Evolutionary conservation across 2,797 vertebrate species (phyloP).

Genomic region (Pipistrellus pygmaeus): DNA sequence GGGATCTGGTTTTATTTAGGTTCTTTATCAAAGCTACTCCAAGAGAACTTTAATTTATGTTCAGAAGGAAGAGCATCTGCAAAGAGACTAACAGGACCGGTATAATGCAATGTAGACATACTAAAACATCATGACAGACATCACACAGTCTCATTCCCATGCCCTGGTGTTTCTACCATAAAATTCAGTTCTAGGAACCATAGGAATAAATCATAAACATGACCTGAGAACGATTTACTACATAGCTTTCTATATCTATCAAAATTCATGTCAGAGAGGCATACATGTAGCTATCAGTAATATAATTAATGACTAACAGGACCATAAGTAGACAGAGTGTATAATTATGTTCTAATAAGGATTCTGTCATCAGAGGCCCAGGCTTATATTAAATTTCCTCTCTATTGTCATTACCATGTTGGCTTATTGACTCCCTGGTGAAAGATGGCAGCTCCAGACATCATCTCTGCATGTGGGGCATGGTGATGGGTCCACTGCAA

Average conservation of each 20-base stretch:
- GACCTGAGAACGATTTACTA: neutral
- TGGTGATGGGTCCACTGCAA: rapidly evolving
- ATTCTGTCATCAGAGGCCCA: neutral
- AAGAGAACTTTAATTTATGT: constrained; percentile 44
- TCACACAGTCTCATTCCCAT: too few relatives aligned
- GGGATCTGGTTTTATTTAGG: constrained; percentile 32
- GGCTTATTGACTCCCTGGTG: neutral
- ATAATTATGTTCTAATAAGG: neutral
- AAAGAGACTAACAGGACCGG: neutral
- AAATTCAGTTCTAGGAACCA: neutral
- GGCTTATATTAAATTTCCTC: neutral
- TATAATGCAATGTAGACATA: neutral
- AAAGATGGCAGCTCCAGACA: neutral
- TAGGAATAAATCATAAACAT: neutral
- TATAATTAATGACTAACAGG: neutral
- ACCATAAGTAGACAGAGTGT: neutral
- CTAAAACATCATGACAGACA: neutral
- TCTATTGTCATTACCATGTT: neutral
- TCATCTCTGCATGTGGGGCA: neutral
- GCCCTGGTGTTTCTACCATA: neutral
- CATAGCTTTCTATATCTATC: neutral
- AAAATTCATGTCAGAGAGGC: constrained; percentile 3
- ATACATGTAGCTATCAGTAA: neutral
- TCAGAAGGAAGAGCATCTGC: constrained; percentile 2
- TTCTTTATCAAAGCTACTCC: constrained; percentile 34